phyloP scores from a whole-genome alignment of 2,888 invertebrate genomes.

The Lamellibrachia columna region DNA sequence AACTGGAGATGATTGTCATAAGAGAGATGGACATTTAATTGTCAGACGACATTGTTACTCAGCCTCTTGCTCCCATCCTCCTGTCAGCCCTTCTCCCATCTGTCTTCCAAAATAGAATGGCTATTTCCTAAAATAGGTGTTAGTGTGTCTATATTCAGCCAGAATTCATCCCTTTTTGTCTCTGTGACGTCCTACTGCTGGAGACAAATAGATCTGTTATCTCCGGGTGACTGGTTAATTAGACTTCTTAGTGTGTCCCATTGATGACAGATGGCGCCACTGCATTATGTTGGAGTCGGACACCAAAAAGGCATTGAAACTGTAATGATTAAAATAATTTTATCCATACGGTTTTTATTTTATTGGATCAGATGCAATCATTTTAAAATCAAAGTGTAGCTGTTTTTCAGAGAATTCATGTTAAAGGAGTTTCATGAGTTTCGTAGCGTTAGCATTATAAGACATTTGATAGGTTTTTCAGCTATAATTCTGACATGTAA shows the following conservation, averaged over 20 bases:
- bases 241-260: neutral
- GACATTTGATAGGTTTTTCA: neutral
- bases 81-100: neutral
- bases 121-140: constrained; percentile 1
- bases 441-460: neutral
- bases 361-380: neutral
- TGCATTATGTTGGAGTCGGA: neutral
- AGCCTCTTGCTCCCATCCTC: neutral
- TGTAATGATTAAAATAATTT: neutral
- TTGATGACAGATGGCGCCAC: neutral
- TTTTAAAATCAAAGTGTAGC: neutral
- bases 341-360: neutral
- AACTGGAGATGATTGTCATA: neutral
- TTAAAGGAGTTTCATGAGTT: neutral
- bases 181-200: neutral
- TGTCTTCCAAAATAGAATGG: neutral
- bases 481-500: neutral
- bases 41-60: neutral
- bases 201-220: neutral
- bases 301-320: neutral
- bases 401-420: no score
- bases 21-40: neutral
- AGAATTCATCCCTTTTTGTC: neutral
- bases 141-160: neutral
- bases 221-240: neutral